Evolutionary conservation across 1,140 invertebrate genomes (phyloP), one percentile per base, ranked within the genome.

Genomic region (Drosophila pseudoananassae): DNA sequence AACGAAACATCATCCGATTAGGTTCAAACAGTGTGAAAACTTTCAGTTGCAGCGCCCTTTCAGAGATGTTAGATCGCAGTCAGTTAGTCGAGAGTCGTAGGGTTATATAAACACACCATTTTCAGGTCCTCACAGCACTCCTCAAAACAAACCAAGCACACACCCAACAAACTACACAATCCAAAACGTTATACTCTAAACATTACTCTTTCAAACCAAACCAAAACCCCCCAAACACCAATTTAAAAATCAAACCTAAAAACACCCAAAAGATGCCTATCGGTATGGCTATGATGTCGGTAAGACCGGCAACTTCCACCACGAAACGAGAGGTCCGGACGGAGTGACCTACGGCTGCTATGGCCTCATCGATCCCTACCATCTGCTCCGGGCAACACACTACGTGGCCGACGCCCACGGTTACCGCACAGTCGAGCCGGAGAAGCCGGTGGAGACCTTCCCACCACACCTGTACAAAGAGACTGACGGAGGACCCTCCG

Each of bases 261-360:
- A 58, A 38, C 43, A 55, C 38, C 52, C 25, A 55, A 45, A 74
- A 83, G 95, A 93, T 87, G 93, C 94, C 47, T 96, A 96, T 85
- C 94, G 94, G 78, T 96, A 95, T 83, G 95, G 95, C 49, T 96
- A 96, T 82, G 94, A 96, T 87, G 93, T 96, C 1, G 94, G 94
- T 57, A 82, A 90, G 61, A 94, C 94, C 77, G 95, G 95, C 8
- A 95, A 96, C 84, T 96, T 96, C 84, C 95, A 96, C 80, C 95
- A 97, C 74, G 96, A 97, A 92, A 94, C 93, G 36, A 93, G 94
- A 54, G 95, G 95, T 10, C 93, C 95, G 0, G 95, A 96, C 78
- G 95, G 95, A 8, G 94, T 96, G 14, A 96, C 95, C 0, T 96
- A 96, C 68, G 96, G 96, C 69, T 96, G 96, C 90, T 96, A 96